phyloP scores from a whole-genome alignment of 2,113 vertebrate species.

The Anolis carolinensis region DNA sequence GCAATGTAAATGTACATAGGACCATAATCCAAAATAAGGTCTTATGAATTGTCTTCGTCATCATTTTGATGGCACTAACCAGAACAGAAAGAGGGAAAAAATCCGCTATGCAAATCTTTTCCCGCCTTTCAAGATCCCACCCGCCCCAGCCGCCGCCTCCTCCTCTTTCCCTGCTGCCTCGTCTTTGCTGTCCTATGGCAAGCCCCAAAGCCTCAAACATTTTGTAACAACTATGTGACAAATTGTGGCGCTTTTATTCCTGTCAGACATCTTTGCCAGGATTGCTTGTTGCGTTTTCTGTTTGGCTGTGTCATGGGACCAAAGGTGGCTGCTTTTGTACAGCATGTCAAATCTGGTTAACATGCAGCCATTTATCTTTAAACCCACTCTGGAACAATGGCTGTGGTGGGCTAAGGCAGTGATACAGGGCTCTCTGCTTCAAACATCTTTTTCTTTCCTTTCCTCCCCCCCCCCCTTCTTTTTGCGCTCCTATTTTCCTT shows the following conservation, averaged over 20 bases:
- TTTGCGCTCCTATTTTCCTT: not conserved
- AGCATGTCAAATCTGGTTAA: conserved; percentile 96
- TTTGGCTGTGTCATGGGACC: conserved; percentile 88
- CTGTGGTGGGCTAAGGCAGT: conserved; percentile 71
- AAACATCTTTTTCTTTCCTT: conserved; percentile 18
- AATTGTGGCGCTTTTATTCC: conserved; percentile 81
- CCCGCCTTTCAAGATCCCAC: conserved; percentile 47
- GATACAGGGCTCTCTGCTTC: conserved; percentile 61
- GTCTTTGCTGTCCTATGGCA: conserved; percentile 71
- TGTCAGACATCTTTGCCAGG: conserved; percentile 78
- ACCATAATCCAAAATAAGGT: not conserved
- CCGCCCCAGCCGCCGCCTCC: not conserved
- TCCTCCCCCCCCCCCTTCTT: not conserved
- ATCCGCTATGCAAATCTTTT: conserved; percentile 63
- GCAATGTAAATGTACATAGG: not conserved
- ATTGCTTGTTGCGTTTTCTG: conserved; percentile 84
- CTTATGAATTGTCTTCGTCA: too few relatives aligned
- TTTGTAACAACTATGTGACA: conserved; percentile 85
- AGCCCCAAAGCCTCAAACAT: conserved; percentile 80
- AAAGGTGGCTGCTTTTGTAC: conserved; percentile 92
- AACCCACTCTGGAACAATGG: conserved; percentile 83
- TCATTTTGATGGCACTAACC: conserved; percentile 12
- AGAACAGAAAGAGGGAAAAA: conserved; percentile 63
- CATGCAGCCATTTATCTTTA: conserved; percentile 89
- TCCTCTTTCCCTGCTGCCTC: conserved; percentile 51